Evolutionary conservation across 2,888 invertebrate species (phyloP).

Genomic region (Neria commutata): DNA sequence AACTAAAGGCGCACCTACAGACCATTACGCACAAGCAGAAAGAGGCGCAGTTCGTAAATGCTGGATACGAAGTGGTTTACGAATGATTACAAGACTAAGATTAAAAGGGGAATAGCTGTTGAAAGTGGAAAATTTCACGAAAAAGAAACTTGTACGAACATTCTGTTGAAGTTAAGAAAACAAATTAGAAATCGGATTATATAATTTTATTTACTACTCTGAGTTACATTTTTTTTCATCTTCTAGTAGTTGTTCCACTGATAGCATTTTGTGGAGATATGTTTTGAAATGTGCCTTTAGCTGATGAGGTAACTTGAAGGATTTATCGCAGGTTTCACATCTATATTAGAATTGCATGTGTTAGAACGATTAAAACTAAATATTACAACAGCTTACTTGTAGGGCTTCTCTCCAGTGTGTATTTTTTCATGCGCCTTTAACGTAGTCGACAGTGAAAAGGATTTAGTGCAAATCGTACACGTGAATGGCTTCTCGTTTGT

Average conservation of each 20-base stretch:
- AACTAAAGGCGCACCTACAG: slow-evolving; percentile 54
- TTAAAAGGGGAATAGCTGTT: too few species aligned
- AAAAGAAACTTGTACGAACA: not conserved
- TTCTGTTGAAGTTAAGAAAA: not conserved
- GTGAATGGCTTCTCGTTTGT: slow-evolving; percentile 55
- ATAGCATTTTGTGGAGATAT: slow-evolving; percentile 36
- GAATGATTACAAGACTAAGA: too few species aligned
- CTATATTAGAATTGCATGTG: slow-evolving; percentile 30
- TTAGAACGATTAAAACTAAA: not conserved
- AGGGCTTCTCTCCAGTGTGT: slow-evolving; percentile 52
- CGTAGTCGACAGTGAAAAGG: slow-evolving; percentile 51
- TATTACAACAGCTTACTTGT: slow-evolving; percentile 31
- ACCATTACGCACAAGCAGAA: slow-evolving; percentile 53
- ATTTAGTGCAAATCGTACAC: slow-evolving; percentile 47
- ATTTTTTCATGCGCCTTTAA: slow-evolving; percentile 49
- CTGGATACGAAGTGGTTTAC: slow-evolving; percentile 36
- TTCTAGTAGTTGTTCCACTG: not conserved
- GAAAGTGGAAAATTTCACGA: not conserved
- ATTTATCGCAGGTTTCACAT: slow-evolving; percentile 54
- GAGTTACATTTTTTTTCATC: too few species aligned
- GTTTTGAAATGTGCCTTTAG: slow-evolving; percentile 54
- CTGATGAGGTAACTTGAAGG: slow-evolving; percentile 58
- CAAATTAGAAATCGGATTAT: too few species aligned
- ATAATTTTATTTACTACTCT: too few species aligned
- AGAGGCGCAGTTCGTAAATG: slow-evolving; percentile 37